A percentile compares a stretch with the other conserved stretches of the same genome.
Conservation (phyloP, 2,113 vertebrate genomes). For the Myanophis thanlyinensis region DNA sequence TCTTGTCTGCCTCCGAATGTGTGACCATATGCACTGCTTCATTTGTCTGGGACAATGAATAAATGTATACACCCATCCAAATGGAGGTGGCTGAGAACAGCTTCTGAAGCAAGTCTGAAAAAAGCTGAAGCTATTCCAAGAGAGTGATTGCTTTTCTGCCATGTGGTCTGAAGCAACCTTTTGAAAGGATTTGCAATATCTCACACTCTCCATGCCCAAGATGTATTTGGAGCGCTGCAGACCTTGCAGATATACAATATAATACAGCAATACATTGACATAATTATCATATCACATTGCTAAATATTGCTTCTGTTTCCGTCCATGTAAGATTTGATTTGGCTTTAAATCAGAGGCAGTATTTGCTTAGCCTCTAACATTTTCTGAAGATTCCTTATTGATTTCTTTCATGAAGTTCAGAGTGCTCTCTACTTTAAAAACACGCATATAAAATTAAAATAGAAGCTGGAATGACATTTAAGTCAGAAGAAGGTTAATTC, state of each 20-base stretch:
- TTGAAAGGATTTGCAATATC: neutral
- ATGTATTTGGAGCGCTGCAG: neutral
- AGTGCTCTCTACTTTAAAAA: neutral
- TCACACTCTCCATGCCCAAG: neutral
- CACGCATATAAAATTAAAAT: neutral
- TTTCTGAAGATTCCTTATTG: neutral
- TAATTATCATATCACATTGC: neutral
- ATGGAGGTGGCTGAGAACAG: neutral
- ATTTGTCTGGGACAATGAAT: neutral
- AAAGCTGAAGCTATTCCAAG: neutral
- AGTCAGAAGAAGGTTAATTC: neutral
- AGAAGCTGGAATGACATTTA: neutral
- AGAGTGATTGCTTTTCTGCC: neutral
- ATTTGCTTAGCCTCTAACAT: neutral
- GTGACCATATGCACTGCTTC: neutral
- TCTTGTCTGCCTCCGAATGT: neutral
- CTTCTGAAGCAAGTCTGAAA: neutral
- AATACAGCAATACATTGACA: no score
- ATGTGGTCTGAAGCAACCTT: neutral
- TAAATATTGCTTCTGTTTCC: neutral
- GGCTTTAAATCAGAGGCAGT: neutral
- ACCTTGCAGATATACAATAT: neutral
- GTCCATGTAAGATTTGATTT: neutral
- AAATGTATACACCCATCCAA: neutral
- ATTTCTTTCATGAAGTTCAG: neutral